Base-by-base conservation (phyloP, 2,797 vertebrate genomes). In the Cossypha dichroa region DNA sequence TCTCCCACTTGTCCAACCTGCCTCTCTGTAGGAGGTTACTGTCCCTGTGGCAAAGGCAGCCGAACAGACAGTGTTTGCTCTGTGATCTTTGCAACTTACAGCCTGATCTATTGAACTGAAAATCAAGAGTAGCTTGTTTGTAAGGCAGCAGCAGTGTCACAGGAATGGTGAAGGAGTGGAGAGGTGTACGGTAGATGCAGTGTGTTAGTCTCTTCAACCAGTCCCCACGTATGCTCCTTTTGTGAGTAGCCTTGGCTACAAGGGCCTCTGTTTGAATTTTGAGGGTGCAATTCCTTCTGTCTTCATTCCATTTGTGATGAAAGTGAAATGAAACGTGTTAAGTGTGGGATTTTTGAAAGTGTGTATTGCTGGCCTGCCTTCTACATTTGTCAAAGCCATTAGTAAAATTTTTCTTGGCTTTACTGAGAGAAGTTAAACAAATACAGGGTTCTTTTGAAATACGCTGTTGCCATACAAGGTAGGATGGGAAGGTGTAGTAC, bases 31-130 rank as follows among this genome's bases (percentile, higher is more conserved):
- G 90, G 95, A 91, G 69, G 25, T 93, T 83, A 38, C 49, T 31
- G 49, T 85, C 60, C 64, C 49, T 62, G 54, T 81, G 89, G 90
- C 58, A 77, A 64, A 93, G 64, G 34, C 78, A 94, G 68, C 29
- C 64, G 76, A 93, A 77, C n/a, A 29, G 60, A 21, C 38, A 49
- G 28, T 31, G 52, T 91, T 91, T 91, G 88, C 69, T 85, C 56
- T 63, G 52, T 72, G 43, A 38, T 51, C 78, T 70, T 54, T 51
- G 82, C 49, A 58, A 25, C 68, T 94, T 73, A 55, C 66, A 77
- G 76, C 69, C 82, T 88, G 75, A 88, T 75, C 34, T n/a, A 90
- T 54, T 94, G 95, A 94, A 55, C 72, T 54, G 82, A 64, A 92
- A 88, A 95, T 82, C 78, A 56, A 17, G 70, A 82, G 59, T 21